A percentile compares a stretch with the other conserved stretches of the same genome.
These are phyloP conservation scores for Erpornis zantholeuca DNA, from an alignment of 2,113 vertebrate species.

Conservation along the genomic window DNA sequence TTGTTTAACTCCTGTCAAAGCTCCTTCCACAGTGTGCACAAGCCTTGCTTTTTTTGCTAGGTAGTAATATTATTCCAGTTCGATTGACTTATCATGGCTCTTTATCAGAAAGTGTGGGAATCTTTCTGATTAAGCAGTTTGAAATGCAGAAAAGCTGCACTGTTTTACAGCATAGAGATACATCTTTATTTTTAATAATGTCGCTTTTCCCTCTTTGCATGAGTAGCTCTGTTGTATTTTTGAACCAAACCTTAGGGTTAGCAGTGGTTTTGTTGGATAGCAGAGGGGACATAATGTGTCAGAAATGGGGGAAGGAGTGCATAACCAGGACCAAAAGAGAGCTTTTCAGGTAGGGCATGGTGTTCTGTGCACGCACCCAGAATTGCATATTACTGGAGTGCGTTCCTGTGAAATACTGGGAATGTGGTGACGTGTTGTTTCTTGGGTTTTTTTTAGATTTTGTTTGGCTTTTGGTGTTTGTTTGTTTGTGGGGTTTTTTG, in stretches of 20 bases:
- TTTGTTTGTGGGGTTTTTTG: not conserved
- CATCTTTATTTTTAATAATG: not conserved
- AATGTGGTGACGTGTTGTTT: not conserved
- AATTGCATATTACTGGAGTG: fast-evolving
- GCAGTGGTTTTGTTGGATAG: not conserved
- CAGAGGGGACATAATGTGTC: not conserved
- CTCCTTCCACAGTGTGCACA: not conserved
- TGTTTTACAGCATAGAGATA: not conserved
- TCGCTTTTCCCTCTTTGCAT: not conserved
- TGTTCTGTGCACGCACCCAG: not conserved
- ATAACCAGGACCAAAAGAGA: not conserved
- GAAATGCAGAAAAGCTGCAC: not conserved
- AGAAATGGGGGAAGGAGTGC: not conserved
- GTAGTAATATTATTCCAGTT: not conserved
- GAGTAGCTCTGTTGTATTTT: not conserved
- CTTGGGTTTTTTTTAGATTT: not conserved
- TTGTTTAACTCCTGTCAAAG: not conserved
- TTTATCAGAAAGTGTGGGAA: not conserved
- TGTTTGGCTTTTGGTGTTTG: too few species aligned
- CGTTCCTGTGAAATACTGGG: not conserved
- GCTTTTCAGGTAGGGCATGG: not conserved
- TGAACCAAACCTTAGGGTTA: not conserved
- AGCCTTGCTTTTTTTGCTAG: not conserved
- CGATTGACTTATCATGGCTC: not conserved
- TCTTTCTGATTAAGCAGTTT: not conserved